These are phyloP conservation scores for Plagodis pulveraria DNA, from an alignment of 2,888 invertebrate genomes.

Conservation along the genomic window DNA sequence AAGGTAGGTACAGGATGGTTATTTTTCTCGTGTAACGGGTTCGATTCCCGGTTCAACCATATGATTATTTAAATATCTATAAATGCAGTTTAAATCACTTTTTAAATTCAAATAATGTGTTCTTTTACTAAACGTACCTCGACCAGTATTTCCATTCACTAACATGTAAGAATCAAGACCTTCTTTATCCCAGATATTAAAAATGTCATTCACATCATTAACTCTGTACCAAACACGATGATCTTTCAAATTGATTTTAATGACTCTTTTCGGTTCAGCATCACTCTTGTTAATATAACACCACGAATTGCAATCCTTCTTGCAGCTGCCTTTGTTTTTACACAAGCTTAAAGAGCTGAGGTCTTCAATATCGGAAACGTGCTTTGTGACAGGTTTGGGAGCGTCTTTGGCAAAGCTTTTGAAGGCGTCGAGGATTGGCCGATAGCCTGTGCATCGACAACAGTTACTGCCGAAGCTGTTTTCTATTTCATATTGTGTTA, in stretches of 20 bases:
- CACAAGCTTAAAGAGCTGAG: conserved; percentile 53
- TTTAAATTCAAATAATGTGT: too few species aligned
- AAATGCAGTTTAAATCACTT: too few species aligned
- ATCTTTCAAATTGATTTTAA: conserved; percentile 59
- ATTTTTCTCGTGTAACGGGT: too few species aligned
- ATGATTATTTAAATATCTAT: too few species aligned
- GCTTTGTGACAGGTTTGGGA: conserved; percentile 60
- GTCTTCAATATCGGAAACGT: conserved; percentile 77
- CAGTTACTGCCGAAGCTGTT: conserved; percentile 90
- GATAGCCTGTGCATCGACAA: conserved; percentile 92
- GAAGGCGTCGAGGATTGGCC: conserved; percentile 91
- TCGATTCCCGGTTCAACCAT: too few species aligned
- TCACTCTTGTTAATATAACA: conserved; percentile 55
- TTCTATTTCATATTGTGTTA: conserved; percentile 83
- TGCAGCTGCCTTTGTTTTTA: conserved; percentile 52
- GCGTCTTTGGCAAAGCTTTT: conserved; percentile 89
- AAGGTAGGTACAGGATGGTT: too few species aligned
- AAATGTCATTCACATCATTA: conserved; percentile 74
- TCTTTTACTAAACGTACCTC: conserved; percentile 78
- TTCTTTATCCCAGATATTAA: conserved; percentile 68
- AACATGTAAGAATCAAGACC: conserved; percentile 83
- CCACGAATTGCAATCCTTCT: conserved; percentile 59
- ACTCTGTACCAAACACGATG: conserved; percentile 83
- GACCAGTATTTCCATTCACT: conserved; percentile 90
- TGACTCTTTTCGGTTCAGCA: conserved; percentile 36